phyloP scores from a whole-genome alignment of 2,113 vertebrate genomes.

The Oenanthe oenanthe region DNA sequence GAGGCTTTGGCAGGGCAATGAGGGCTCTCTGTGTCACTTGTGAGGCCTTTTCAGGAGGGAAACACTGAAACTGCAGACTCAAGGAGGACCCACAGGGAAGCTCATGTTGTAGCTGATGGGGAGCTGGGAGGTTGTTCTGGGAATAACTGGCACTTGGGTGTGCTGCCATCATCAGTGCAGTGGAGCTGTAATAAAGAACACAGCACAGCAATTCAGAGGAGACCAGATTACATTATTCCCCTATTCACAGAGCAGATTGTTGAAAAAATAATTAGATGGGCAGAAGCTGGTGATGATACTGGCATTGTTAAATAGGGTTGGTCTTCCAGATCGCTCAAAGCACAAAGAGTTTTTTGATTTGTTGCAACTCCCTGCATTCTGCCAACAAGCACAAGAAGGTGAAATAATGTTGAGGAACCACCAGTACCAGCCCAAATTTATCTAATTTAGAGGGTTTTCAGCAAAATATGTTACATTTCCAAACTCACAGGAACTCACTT shows the following conservation, averaged over 20 bases:
- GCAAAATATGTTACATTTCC: neutral
- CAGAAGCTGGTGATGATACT: fast-evolving
- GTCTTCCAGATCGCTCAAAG: neutral
- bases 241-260: neutral
- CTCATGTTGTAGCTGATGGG: neutral
- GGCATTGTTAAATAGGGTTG: neutral
- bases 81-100: neutral
- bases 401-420: neutral
- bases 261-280: neutral
- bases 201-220: neutral
- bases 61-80: neutral
- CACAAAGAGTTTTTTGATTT: neutral
- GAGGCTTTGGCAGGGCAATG: neutral
- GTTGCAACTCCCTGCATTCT: neutral
- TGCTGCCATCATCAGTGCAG: neutral
- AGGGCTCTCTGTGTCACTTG: neutral
- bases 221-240: neutral
- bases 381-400: neutral
- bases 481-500: neutral
- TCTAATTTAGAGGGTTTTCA: neutral
- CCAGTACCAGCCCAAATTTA: neutral
- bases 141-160: neutral
- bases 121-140: neutral
- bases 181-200: neutral
- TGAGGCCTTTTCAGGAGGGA: neutral